phyloP scores from a whole-genome alignment of 2,888 invertebrate species.

The Coleophora deauratella region DNA sequence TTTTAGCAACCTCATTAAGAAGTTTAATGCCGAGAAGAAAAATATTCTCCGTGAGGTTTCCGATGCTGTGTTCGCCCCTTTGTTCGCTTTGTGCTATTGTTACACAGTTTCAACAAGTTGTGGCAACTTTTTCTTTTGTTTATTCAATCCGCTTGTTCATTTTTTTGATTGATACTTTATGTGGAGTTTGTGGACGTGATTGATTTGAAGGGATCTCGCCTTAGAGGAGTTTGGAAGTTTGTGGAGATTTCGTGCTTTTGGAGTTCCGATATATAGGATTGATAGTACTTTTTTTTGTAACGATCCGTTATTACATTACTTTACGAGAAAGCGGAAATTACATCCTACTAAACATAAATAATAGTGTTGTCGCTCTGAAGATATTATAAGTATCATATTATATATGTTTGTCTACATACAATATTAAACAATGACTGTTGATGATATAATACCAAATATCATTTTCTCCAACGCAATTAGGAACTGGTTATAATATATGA shows the following conservation, averaged over 20 bases:
- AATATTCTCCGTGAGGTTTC: slow-evolving; percentile 47
- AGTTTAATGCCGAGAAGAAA: slow-evolving; percentile 56
- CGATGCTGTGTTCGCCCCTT: slow-evolving; percentile 29
- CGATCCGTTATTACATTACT: too few relatives aligned
- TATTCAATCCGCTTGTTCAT: slow-evolving; percentile 34
- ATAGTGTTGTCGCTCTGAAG: too few relatives aligned
- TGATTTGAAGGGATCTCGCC: slow-evolving; percentile 23
- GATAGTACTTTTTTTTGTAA: too few relatives aligned
- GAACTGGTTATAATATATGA: too few relatives aligned
- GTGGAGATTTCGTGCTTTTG: background rate
- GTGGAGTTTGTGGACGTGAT: slow-evolving; percentile 35
- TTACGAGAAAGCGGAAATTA: too few relatives aligned
- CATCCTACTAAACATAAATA: too few relatives aligned
- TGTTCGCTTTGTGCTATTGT: slow-evolving; percentile 40
- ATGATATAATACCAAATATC: too few relatives aligned
- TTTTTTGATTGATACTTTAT: slow-evolving; percentile 40
- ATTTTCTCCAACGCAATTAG: too few relatives aligned
- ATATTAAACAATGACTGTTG: too few relatives aligned
- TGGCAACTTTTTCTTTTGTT: slow-evolving; percentile 33
- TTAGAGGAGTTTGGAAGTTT: background rate
- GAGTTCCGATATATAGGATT: too few relatives aligned
- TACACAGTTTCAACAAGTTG: slow-evolving; percentile 38
- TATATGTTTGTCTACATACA: too few relatives aligned
- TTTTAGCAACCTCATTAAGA: slow-evolving; percentile 65
- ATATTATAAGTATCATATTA: too few relatives aligned